These are phyloP conservation scores for Tapirus indicus DNA, from an alignment of 2,797 vertebrate genomes.

Conservation along the genomic window DNA sequence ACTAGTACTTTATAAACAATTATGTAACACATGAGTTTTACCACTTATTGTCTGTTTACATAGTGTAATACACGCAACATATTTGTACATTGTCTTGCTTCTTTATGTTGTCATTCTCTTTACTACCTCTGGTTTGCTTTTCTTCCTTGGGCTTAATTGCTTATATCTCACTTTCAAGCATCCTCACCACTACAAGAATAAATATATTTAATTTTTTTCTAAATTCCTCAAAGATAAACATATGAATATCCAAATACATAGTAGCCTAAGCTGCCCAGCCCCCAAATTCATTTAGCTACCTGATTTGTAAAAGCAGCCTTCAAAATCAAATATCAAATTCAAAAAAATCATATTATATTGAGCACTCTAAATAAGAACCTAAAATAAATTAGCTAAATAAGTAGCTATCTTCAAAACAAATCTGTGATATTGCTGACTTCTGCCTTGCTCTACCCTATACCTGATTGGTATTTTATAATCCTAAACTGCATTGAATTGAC, in stretches of 20 bases:
- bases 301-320: neutral
- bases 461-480: neutral
- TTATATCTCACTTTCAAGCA: neutral
- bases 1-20: neutral
- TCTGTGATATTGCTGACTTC: neutral
- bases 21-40: neutral
- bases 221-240: neutral
- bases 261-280: neutral
- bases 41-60: neutral
- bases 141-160: neutral
- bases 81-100: neutral
- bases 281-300: neutral
- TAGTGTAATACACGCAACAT: neutral
- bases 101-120: neutral
- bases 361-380: neutral
- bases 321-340: constrained; percentile 14
- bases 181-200: neutral
- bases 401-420: neutral
- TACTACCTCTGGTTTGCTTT: neutral
- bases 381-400: neutral
- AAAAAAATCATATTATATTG: neutral
- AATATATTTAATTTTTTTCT: neutral
- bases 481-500: neutral
- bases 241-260: neutral
- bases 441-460: neutral